A percentile compares a stretch with the other conserved stretches of the same genome.
phyloP scores from a whole-genome alignment of 2,113 vertebrate genomes.

The Pelodiscus sinensis region DNA sequence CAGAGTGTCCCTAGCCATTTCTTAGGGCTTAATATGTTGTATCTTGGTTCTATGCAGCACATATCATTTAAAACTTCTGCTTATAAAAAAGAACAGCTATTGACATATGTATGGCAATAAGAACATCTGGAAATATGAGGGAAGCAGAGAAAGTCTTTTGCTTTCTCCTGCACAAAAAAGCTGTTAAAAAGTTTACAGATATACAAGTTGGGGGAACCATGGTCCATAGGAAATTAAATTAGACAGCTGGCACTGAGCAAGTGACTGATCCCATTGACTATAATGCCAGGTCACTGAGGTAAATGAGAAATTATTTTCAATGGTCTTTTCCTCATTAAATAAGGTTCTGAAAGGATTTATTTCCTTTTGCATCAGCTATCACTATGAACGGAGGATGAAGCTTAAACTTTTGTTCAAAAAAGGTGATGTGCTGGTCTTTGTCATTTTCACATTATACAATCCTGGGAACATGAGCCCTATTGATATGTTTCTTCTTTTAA shows the following conservation, averaged over 20 bases:
- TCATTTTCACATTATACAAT: conserved; percentile 22
- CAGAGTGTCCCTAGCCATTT: conserved; percentile 25
- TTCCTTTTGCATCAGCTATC: conserved; percentile 37
- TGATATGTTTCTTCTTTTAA: neutral
- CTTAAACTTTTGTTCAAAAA: neutral
- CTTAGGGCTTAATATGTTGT: conserved; percentile 31
- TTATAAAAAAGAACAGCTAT: conserved; percentile 49
- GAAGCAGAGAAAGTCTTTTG: conserved; percentile 62
- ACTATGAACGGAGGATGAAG: neutral
- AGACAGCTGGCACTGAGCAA: conserved; percentile 71
- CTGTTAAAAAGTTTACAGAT: conserved; percentile 77
- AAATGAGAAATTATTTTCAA: conserved; percentile 52
- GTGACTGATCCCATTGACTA: conserved; percentile 48
- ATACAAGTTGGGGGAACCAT: conserved; percentile 63
- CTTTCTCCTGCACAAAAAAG: conserved; percentile 69
- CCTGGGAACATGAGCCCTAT: neutral
- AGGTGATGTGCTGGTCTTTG: neutral
- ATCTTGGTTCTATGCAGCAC: conserved; percentile 54
- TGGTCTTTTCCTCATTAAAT: conserved; percentile 59
- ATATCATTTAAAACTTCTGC: conserved; percentile 53
- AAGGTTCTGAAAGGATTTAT: conserved; percentile 46
- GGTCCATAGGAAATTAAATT: conserved; percentile 74
- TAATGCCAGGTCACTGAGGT: conserved; percentile 14
- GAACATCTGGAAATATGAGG: conserved; percentile 73
- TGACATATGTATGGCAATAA: conserved; percentile 45